Evolutionary conservation across 2,888 invertebrate genomes (phyloP), one percentile per base, ranked within the genome.

Genomic region (Hoplodrina blanda): DNA sequence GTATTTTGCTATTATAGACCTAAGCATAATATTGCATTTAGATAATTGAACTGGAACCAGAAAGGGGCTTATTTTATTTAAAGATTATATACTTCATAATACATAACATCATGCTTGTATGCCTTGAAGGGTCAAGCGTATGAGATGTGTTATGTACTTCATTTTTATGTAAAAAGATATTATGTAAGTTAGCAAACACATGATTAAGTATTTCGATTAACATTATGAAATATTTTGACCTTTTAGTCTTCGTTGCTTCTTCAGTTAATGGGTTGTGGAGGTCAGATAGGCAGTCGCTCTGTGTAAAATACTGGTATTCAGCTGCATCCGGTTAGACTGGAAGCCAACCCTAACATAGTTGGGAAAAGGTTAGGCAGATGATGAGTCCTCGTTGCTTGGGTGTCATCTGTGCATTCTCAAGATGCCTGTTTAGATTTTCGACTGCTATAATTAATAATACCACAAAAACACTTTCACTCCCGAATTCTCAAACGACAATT

Each of bases 21-120:
- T 92, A 91, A 92, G 91, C 89, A 87, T 91, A 84, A 81, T 89
- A 89, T 85, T 90, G 89, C 89, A 91, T 91, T 91, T 91, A 90
- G 65, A 73, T 72, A 76, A 73, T 69, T 69, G 57, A 64, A 73
- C 50, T 73, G 70, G 17, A 73, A 70, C 49, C 69, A 77, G 8
- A 61, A 62, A 15, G 59, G 73, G 69, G 72, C 62, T 74, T 66
- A 78, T 59, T 61, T 69, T 63, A 56, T 55, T 69, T 66, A 62
- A 60, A n/a, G 20, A 67, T 19, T n/a, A 25, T 66, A 11, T 72
- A 60, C n/a, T 55, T 62, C 25, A 20, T 69, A 41, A 41, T 41
- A 41, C 41, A 41, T 41, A 13, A 41, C 41, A 37, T 41, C 41
- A 11, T 13, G 11, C 3, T 1, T 13, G 41, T 41, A 11, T 41